Evolutionary conservation across 2,888 invertebrate genomes (phyloP).

Genomic region (Hydropsyche betteni): DNA sequence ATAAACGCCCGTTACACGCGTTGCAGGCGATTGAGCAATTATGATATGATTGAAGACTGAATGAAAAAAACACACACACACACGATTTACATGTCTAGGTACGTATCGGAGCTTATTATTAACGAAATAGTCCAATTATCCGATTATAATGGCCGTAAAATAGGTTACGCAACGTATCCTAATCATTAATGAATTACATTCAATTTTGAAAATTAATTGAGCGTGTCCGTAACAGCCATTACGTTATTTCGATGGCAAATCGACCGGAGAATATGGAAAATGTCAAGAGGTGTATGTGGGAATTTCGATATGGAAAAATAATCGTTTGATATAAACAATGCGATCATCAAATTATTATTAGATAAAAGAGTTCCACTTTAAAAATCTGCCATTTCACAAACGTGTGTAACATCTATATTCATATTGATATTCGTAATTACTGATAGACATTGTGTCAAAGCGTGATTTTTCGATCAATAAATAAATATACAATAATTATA

Average conservation of each 20-base stretch:
- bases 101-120: neutral
- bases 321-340: too few relatives aligned
- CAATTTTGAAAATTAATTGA: slow-evolving; percentile 18
- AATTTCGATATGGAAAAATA: too few relatives aligned
- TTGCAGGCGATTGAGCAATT: slow-evolving; percentile 38
- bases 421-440: too few relatives aligned
- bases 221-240: slow-evolving; percentile 23
- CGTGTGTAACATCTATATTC: too few relatives aligned
- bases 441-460: too few relatives aligned
- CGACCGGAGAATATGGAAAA: neutral
- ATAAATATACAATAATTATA: too few relatives aligned
- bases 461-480: too few relatives aligned
- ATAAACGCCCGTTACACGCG: slow-evolving; percentile 20
- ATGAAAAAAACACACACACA: slow-evolving; percentile 8
- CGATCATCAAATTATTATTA: too few relatives aligned
- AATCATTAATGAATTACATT: slow-evolving; percentile 33
- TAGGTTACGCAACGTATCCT: slow-evolving; percentile 13
- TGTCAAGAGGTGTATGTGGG: neutral
- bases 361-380: too few relatives aligned
- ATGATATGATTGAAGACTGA: slow-evolving; percentile 24
- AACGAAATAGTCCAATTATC: slow-evolving; percentile 33
- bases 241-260: neutral
- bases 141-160: slow-evolving; percentile 4
- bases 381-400: too few relatives aligned
- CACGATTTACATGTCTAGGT: too few relatives aligned